Conservation (phyloP, 2,113 vertebrate genomes). For the Leucosticte australis region DNA sequence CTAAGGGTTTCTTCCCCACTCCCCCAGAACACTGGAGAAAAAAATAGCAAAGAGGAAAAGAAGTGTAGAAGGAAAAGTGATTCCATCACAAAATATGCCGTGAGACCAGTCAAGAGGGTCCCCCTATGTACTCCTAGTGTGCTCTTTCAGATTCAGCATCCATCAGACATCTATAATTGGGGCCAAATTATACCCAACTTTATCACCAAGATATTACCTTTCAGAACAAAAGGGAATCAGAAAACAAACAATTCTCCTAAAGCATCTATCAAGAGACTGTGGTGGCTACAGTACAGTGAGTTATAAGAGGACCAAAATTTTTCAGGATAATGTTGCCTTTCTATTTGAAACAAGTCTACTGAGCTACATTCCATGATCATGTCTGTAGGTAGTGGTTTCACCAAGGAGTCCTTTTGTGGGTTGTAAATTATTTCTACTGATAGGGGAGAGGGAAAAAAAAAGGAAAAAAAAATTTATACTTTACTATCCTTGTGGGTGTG, state of each 20-base stretch:
- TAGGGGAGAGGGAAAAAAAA: constrained; percentile 23
- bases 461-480: constrained; percentile 69
- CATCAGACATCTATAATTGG: constrained; percentile 32
- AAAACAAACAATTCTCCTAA: not conserved
- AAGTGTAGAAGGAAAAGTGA: constrained; percentile 18
- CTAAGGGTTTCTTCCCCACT: constrained; percentile 46
- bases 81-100: constrained; percentile 23
- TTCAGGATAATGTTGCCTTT: constrained; percentile 81
- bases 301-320: constrained; percentile 82
- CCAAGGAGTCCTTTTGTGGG: constrained; percentile 76
- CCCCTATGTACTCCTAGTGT: constrained; percentile 17
- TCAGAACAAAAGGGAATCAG: constrained; percentile 8
- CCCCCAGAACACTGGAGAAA: constrained; percentile 52
- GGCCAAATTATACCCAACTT: constrained; percentile 64
- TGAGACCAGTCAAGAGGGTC: constrained; percentile 33
- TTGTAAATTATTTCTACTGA: constrained; percentile 83
- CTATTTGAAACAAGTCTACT: constrained; percentile 77
- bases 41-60: constrained; percentile 22
- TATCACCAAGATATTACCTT: constrained; percentile 46
- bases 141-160: constrained; percentile 61
- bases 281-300: constrained; percentile 72
- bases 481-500: constrained; percentile 73
- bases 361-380: constrained; percentile 81
- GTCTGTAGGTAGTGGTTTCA: constrained; percentile 76
- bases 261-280: constrained; percentile 64